A percentile compares a stretch with the other conserved stretches of the same genome.
Evolutionary conservation across 2,113 vertebrate species (phyloP).

Genomic region (Budorcas taxicolor): DNA sequence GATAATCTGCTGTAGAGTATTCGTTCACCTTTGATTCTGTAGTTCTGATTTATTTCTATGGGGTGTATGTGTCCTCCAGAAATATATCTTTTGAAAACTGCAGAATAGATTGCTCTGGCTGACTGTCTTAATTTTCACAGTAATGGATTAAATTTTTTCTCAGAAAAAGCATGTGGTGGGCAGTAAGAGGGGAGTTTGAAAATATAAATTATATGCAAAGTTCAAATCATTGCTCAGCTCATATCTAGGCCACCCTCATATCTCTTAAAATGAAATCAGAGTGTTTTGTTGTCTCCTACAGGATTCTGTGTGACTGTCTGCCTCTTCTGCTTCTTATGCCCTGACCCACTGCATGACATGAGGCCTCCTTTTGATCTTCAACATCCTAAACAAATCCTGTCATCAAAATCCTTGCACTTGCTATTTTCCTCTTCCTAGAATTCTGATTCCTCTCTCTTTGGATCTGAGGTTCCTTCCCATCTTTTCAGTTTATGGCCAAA

Average conservation of each 20-base stretch:
- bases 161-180: background rate
- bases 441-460: background rate
- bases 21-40: background rate
- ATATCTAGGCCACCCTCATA: background rate
- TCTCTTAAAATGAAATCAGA: background rate
- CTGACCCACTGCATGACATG: background rate
- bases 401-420: background rate
- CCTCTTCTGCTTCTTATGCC: background rate
- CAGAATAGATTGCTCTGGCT: background rate
- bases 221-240: background rate
- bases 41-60: background rate
- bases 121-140: slow-evolving; percentile 25
- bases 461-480: background rate
- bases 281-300: background rate
- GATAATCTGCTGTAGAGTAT: background rate
- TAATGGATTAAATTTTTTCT: background rate
- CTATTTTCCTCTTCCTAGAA: background rate
- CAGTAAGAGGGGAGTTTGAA: background rate
- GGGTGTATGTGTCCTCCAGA: background rate
- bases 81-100: background rate
- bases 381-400: background rate
- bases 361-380: background rate
- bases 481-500: background rate
- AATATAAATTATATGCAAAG: background rate
- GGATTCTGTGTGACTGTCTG: background rate